Base-by-base conservation (phyloP, 2,797 vertebrate species). In the Otus scops region DNA sequence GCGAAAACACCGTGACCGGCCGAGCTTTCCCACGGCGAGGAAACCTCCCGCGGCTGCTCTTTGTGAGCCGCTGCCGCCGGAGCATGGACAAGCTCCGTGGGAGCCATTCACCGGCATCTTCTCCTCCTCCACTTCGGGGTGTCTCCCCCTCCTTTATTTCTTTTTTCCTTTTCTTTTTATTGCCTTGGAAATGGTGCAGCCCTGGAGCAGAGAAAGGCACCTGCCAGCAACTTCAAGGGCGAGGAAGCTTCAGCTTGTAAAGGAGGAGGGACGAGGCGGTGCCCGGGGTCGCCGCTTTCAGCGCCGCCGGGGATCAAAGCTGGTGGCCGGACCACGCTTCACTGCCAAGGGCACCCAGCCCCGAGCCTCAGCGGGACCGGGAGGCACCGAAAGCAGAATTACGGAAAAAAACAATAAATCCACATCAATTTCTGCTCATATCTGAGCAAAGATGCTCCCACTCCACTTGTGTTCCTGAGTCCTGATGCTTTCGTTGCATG, bases 221-320 rank as follows among this genome's bases (percentile, higher is more conserved):
- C 93, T 95, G 94, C 95, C 90, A 95, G 70, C 95, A 97, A 93
- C 71, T 80, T 84, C 93, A 95, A 95, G 90, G 63, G 67, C 78
- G 53, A 95, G 77, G 88, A 36, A 68, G 78, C 84, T 76, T 39
- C 7, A 32, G 69, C 34, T 8, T 12, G 69, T 3, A 7, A 20
- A 34, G 76, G 74, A 74, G 90, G 83, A 47, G 80, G 93, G 65
- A 38, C 6, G 10, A 74, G 45, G 45, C 3, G 12, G 27, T 30
- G 39, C 45, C 43, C 2, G 36, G 81, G 80, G 73, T 86, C 76
- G 67, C 54, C 5, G 18, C 91, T 93, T 64, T 68, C 57, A 81
- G 87, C 6, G 12, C 57, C 5, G 41, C 3, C 3, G 2, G 60
- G 38, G 92, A 94, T 94, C 95, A 96, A 95, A 87, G 93, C 34